Evolutionary conservation across 2,888 invertebrate species (phyloP).

Genomic region (Agonopterix subpropinquella): DNA sequence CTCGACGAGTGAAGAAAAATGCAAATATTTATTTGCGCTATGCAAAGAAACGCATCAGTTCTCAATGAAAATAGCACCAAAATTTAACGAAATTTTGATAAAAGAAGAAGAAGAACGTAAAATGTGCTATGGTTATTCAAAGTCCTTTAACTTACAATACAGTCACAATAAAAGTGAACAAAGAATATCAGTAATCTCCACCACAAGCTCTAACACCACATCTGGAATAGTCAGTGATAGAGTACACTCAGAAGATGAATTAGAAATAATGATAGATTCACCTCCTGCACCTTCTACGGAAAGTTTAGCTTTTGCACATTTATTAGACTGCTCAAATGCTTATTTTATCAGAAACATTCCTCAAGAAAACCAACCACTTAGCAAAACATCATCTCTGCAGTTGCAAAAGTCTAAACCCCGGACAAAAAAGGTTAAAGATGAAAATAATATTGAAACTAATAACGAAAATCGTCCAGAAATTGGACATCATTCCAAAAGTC

Average conservation of each 20-base stretch:
- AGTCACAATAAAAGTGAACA: conserved; percentile 84
- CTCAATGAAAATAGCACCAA: conserved; percentile 93
- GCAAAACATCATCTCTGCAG: conserved; percentile 56
- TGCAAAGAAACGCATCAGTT: conserved; percentile 97
- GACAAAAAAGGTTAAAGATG: conserved; percentile 46
- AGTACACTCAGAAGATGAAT: conserved; percentile 95
- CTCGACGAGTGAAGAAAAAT: conserved; percentile 94
- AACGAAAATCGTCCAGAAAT: conserved; percentile 37
- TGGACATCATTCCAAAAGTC: conserved; percentile 29
- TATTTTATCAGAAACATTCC: conserved; percentile 52
- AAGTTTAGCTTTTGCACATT: conserved; percentile 86
- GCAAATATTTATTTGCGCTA: conserved; percentile 90
- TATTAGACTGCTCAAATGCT: conserved; percentile 78
- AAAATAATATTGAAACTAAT: conserved; percentile 32
- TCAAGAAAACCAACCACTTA: conserved; percentile 43
- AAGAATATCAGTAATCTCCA: conserved; percentile 92
- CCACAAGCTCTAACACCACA: conserved; percentile 97
- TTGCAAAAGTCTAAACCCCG: conserved; percentile 48
- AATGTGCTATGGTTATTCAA: conserved; percentile 83
- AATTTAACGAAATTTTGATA: conserved; percentile 87
- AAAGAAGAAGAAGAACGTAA: conserved; percentile 87
- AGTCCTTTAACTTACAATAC: conserved; percentile 75
- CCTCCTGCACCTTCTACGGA: conserved; percentile 92
- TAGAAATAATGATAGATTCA: conserved; percentile 90
- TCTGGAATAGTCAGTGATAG: conserved; percentile 97